Evolutionary conservation across 2,888 invertebrate genomes (phyloP), one percentile per base, ranked within the genome.

Genomic region (Parthenolecanium corni): DNA sequence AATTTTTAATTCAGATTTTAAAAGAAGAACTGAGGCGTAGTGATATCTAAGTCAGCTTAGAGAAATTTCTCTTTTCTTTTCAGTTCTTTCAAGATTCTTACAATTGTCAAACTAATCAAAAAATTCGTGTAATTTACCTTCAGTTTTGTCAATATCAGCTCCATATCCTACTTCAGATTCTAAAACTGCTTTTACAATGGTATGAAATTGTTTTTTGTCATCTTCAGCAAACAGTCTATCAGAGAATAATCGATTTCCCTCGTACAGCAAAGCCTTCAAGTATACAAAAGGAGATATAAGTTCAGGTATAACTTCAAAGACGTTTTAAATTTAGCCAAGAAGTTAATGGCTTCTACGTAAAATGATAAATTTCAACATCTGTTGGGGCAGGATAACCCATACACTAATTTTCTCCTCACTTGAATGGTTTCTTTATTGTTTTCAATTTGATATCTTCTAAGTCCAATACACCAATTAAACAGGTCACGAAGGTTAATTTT

Each of bases 401-500:
- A n/a, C n/a, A n/a, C n/a, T n/a, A n/a, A n/a, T n/a, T n/a, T n/a
- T n/a, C 20, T 24, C 36, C 52, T 57, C 65, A 69, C 68, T 65
- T 70, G 69, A 56, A 71, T 46, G 52, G 65, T 53, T 47, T 64
- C 65, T 47, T 67, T 24, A 74, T 65, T 58, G 70, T 70, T 36
- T 68, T 70, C 25, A 57, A 66, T 66, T 38, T 76, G 73, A 69
- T 87, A 86, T 70, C 83, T 78, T 64, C 81, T 77, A 20, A 88
- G 74, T 64, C 80, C 81, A 54, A 80, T 75, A 67, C 83, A 83
- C 83, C 85, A 86, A 49, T 75, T 76, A n/a, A 82, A 84, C 62
- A 91, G 74, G 73, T 89, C 86, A 58, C 84, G 78, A 0, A 86
- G 82, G 51, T 84, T 86, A 76, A 88, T 88, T 65, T 79, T 76